A percentile compares a stretch with the other conserved stretches of the same genome.
Evolutionary conservation across 2,888 invertebrate species (phyloP).

Genomic region (Drosophila histrio): DNA sequence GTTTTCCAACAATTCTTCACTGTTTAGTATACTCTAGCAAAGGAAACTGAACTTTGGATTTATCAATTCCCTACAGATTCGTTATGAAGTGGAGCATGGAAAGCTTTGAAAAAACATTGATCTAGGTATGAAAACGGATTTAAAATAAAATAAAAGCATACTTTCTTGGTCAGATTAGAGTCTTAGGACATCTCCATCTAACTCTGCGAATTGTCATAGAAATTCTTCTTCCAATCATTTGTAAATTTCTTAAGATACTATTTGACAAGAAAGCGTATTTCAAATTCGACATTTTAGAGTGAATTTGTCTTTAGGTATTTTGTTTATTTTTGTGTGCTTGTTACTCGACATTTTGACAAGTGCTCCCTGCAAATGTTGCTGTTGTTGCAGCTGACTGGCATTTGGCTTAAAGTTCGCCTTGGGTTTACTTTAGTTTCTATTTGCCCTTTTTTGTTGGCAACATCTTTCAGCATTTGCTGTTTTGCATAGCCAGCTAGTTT

Average conservation of each 20-base stretch:
- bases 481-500: conserved; percentile 73
- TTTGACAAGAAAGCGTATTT: not conserved
- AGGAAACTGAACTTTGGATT: no score
- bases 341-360: conserved; percentile 58
- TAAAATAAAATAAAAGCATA: no score
- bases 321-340: conserved; percentile 11
- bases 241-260: not conserved
- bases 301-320: not conserved
- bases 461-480: conserved; percentile 25
- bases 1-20: conserved; percentile 21
- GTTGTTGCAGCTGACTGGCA: conserved; percentile 56
- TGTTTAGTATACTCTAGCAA: conserved; percentile 4
- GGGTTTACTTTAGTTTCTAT: conserved; percentile 24
- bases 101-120: no score
- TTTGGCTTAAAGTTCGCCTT: conserved; percentile 67
- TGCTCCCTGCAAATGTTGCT: conserved; percentile 44
- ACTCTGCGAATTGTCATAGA: no score
- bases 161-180: no score
- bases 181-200: no score
- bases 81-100: no score
- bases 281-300: not conserved
- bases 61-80: no score
- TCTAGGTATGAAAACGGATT: no score
- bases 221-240: no score
- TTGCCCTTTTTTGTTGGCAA: conserved; percentile 1